These are phyloP conservation scores for Grus americana DNA, from an alignment of 2,113 vertebrate genomes.

Conservation along the genomic window DNA sequence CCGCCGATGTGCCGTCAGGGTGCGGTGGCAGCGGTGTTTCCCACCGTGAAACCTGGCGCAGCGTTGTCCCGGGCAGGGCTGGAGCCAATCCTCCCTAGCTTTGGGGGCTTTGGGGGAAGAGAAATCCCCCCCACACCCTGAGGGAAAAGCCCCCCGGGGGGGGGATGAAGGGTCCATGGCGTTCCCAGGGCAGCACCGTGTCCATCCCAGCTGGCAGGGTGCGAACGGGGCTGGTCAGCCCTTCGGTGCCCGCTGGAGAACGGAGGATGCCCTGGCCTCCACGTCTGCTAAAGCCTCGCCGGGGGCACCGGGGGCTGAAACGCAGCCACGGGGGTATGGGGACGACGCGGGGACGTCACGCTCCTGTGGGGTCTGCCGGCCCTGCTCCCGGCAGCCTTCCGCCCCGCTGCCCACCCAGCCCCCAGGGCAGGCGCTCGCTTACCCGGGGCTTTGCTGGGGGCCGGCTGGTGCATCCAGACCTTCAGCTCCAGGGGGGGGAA, in stretches of 20 bases:
- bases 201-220: background rate
- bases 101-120: background rate
- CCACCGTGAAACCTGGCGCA: rapidly evolving
- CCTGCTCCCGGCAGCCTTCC: background rate
- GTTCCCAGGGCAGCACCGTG: rapidly evolving
- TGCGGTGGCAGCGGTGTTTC: background rate
- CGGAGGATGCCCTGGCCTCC: background rate
- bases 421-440: background rate
- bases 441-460: background rate
- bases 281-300: rapidly evolving
- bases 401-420: rapidly evolving
- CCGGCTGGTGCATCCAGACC: rapidly evolving
- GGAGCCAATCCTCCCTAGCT: background rate
- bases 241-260: background rate
- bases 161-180: no score
- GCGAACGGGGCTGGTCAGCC: no score
- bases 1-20: background rate
- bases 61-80: rapidly evolving
- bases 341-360: rapidly evolving
- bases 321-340: rapidly evolving
- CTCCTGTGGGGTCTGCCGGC: rapidly evolving
- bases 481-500: background rate
- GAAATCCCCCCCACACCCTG: background rate
- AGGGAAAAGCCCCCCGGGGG: background rate
- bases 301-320: background rate